These are phyloP conservation scores for Dinocampus coccinellae DNA, from an alignment of 2,888 invertebrate species.

Conservation along the genomic window DNA sequence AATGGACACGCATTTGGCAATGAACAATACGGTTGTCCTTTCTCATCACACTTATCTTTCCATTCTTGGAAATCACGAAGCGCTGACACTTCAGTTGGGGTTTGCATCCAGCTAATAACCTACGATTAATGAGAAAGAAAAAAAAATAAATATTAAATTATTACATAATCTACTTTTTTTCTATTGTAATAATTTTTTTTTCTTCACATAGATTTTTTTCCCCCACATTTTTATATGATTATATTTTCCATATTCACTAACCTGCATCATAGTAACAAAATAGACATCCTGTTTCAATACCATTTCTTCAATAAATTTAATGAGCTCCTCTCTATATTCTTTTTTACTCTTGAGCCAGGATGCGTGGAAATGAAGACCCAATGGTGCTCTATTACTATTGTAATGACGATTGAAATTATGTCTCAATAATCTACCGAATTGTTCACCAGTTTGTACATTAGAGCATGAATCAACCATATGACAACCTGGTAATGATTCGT, in stretches of 20 bases:
- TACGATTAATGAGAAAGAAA: constrained; percentile 69
- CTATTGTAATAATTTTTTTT: no score
- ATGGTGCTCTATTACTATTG: constrained; percentile 92
- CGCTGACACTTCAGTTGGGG: constrained; percentile 88
- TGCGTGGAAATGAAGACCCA: constrained; percentile 94
- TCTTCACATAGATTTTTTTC: no score
- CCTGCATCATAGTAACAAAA: constrained; percentile 88
- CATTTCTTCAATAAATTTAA: constrained; percentile 95
- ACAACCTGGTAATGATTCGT: constrained; percentile 93
- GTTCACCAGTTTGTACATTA: constrained; percentile 91
- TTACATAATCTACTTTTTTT: neutral
- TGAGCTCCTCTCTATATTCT: constrained; percentile 90
- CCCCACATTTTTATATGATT: no score
- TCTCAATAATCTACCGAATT: constrained; percentile 88
- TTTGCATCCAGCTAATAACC: constrained; percentile 97
- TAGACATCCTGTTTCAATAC: constrained; percentile 90
- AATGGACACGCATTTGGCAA: constrained; percentile 91
- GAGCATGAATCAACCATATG: constrained; percentile 96
- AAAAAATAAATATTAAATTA: constrained; percentile 27
- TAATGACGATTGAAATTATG: constrained; percentile 97
- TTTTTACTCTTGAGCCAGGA: constrained; percentile 95
- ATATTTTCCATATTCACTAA: no score
- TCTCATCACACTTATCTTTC: constrained; percentile 96
- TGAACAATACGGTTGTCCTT: constrained; percentile 93
- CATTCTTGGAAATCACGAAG: constrained; percentile 93